Percentiles rank a stretch among this genome's conserved stretches.
Evolutionary conservation across 1,140 invertebrate species (phyloP).

Genomic region (Rhizoglyphus robini): DNA sequence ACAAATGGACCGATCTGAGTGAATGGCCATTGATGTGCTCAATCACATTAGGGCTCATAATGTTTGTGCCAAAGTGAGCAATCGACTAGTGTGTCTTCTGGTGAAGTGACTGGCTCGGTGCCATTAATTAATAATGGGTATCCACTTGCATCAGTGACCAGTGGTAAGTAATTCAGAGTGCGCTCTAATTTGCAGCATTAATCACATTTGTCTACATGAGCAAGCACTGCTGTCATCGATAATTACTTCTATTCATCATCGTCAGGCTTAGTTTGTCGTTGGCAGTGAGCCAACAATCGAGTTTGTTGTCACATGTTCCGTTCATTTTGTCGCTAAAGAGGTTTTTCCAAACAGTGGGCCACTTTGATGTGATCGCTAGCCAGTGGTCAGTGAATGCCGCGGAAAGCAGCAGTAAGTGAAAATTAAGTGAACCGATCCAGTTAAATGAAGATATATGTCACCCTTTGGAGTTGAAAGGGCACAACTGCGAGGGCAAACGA

Average conservation of each 20-base stretch:
- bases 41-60: no score
- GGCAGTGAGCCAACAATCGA: no score
- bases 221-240: slow-evolving; percentile 1
- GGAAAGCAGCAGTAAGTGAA: not conserved
- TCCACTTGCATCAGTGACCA: not conserved
- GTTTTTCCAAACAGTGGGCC: no score
- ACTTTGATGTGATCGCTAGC: not conserved
- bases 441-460: slow-evolving; percentile 14
- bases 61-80: no score
- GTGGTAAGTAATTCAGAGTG: not conserved
- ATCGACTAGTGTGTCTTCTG: no score
- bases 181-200: not conserved
- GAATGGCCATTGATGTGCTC: no score
- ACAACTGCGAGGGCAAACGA: not conserved
- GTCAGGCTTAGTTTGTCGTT: not conserved
- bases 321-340: not conserved
- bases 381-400: not conserved
- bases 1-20: no score
- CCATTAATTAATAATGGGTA: no score
- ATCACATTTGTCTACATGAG: slow-evolving; percentile 7
- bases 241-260: slow-evolving; percentile 14
- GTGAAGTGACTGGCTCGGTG: no score
- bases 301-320: not conserved
- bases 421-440: slow-evolving; percentile 14
- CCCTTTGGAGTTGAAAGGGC: not conserved